Evolutionary conservation across 1,140 invertebrate species (phyloP), one percentile per base, ranked within the genome.

Genomic region (Leguminivora glycinivorella): DNA sequence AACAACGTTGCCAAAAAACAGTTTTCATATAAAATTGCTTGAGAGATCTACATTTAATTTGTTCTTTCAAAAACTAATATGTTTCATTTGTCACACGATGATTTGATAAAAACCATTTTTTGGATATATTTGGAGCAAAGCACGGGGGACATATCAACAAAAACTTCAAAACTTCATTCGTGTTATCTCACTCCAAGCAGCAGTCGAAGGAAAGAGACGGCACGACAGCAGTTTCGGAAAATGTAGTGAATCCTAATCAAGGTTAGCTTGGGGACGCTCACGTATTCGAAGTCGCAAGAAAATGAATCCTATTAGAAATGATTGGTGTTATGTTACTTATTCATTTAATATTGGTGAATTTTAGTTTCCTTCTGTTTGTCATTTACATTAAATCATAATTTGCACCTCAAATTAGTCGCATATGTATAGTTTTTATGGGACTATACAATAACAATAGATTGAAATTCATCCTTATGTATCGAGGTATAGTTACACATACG

Each of bases 151-250:
- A 38, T 38, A 12, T 34, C n/a, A 43, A 52, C 47, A 52, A 52
- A 52, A 52, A 52, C 19, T 22, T 5, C 9, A 19, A 52, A 52
- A 52, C 47, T 52, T 52, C 19, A 52, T 52, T 52, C 47, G 47
- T 52, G 47, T 52, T 52, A 52, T 52, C 47, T 52, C 47, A 52
- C 47, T 52, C 47, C 19, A 52, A 52, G 47, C 47, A 52, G 10
- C 19, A 22, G 0, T 52, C 17, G 14, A 52, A n/a, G 47, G 47
- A 52, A 52, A 52, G 47, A 52, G 47, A 52, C 47, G 19, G 47
- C 47, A 52, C 47, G 47, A 52, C 47, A 52, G 47, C 19, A 52
- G 47, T n/a, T 52, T 52, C 47, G 47, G 47, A 22, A 52, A 22
- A 52, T 2, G 19, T 22, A 22, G 43, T 38, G n/a, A 7, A 22